Base-by-base conservation (phyloP, 1,140 invertebrate species). In the Zaprionus tsacasi region DNA sequence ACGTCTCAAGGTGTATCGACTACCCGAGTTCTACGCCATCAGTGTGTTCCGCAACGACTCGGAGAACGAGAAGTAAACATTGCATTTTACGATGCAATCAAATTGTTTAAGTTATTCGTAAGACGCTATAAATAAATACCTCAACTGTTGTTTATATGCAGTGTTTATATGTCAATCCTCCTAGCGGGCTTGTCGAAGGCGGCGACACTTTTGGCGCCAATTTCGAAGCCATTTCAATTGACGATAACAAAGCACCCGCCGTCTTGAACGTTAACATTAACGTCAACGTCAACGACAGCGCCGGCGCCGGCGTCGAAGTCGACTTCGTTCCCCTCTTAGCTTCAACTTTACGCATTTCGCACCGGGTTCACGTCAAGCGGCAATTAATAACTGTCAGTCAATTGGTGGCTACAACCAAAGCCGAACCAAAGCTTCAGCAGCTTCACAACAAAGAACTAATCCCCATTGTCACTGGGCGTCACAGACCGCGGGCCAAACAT, bases 371-470 rank as follows among this genome's bases (percentile, higher is more conserved):
- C 82, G 82, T 87, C 83, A 82, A 82, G 67, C 78, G 83, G 83
- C 79, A 88, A 87, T 87, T 87, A 87, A 87, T 87, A 87, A 88
- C 83, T 88, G 83, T 87, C 83, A 83, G 78, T 78, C 83, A 87
- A 83, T 88, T 88, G 83, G 80, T 79, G 64, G 83, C 79, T 73
- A 75, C 40, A 86, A 78, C 83, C 69, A 69, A 70, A 82, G 68
- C 76, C 57, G 30, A 45, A n/a, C 15, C 36, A 55, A 64, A 67
- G 59, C 77, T 36, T 33, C 61, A 77, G 50, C 50, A 65, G 60
- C 60, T 52, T 15, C 33, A 78, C 83, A 78, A 83, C 82, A 88
- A 78, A 78, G 74, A 83, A 78, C 65, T 83, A 88, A 87, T 88
- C 83, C 85, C 83, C 82, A 80, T 88, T 87, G 83, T 87, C 83